Evolutionary conservation across 2,888 invertebrate genomes (phyloP).

Genomic region (Ctena decussata): DNA sequence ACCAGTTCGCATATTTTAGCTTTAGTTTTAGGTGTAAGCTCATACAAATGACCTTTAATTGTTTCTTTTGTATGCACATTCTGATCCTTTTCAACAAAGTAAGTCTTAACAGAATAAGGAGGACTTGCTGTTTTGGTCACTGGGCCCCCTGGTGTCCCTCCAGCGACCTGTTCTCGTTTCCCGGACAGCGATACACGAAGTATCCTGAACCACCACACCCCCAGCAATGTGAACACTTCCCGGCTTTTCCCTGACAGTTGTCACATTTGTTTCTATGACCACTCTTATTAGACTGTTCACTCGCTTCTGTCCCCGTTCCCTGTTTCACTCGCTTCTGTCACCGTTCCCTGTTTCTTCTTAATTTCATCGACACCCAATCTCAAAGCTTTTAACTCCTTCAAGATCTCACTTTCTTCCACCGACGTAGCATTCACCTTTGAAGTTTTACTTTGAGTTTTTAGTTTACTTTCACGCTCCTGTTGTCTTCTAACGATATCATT

Average conservation of each 20-base stretch:
- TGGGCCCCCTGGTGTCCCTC: not conserved
- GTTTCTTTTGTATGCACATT: not conserved
- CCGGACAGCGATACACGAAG: not conserved
- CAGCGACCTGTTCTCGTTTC: not conserved
- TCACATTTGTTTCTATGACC: not conserved
- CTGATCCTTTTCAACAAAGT: not conserved
- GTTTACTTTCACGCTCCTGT: not conserved
- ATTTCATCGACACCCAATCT: not conserved
- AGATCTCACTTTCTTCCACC: not conserved
- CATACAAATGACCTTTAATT: not conserved
- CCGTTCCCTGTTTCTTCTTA: not conserved
- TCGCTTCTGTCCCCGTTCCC: not conserved
- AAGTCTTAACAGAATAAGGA: not conserved
- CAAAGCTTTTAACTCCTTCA: not conserved
- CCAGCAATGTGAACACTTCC: not conserved
- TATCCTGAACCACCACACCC: not conserved
- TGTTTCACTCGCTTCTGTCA: not conserved
- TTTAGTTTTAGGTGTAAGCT: not conserved
- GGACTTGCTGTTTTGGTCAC: not conserved
- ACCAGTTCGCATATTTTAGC: not conserved
- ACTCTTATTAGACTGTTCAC: not conserved
- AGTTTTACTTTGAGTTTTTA: not conserved
- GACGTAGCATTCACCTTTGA: not conserved
- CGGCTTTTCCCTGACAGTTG: not conserved
- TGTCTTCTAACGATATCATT: not conserved